Base-by-base conservation (phyloP, 1,140 invertebrate species). In the Tetranychus cinnabarinus region DNA sequence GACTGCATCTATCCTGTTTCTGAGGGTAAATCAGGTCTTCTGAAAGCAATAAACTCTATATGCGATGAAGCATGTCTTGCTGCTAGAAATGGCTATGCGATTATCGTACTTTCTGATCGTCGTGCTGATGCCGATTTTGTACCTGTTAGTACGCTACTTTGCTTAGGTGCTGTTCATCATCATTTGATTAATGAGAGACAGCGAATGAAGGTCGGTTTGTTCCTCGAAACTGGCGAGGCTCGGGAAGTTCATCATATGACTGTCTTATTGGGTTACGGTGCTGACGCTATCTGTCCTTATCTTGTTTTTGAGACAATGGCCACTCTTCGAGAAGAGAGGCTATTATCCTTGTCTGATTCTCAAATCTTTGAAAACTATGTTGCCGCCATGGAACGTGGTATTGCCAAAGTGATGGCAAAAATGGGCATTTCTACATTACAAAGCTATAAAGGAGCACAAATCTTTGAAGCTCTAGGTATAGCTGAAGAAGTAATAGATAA, bases 401-500 rank as follows among this genome's bases (percentile, higher is more conserved):
- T 88, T 61, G 79, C 84, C 1, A 88, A 89, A 68, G 77, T 97
- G 0, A 98, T 99, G 95, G 93, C 95, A 1, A 99, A 99, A 74
- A 99, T 99, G 95, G 95, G 95, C 47, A 98, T 98, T 69, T 95
- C 90, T 50, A 98, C 93, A 1, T 74, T 98, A 23, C 93, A 98
- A 71, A 96, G 90, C n/a, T 99, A 98, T 73, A 97, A 97, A 76
- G 88, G 91, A 65, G 95, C 95, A 4, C 95, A 98, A 75, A 98
- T 98, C 66, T 99, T 99, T 72, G 95, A 99, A 76, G 92, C 92
- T 34, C 90, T 99, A 35, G 95, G 95, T 13, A 72, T 98, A 7
- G 81, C 84, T 48, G 78, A 85, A 64, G 89, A 97, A 71, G 85
- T 98, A 0, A 82, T 98, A 57, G 82, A 96, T 56, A 87, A 88